Conservation (phyloP, 2,113 vertebrate species). For the Macrotis lagotis region DNA sequence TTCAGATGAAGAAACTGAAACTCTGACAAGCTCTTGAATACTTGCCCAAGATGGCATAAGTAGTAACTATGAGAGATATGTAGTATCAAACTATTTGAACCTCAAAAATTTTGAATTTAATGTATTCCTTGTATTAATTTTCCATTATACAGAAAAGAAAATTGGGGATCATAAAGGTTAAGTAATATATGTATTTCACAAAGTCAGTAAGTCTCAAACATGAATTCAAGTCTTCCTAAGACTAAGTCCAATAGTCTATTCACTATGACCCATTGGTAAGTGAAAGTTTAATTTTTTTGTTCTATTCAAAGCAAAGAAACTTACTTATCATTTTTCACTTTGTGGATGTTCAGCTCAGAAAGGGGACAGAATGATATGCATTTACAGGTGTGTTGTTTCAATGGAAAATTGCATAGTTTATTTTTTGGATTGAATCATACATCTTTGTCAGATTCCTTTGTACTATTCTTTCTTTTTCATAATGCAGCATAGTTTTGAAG, state of each 20-base stretch:
- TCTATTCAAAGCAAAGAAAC: conserved; percentile 59
- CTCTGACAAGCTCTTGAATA: not conserved
- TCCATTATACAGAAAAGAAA: not conserved
- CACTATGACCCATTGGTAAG: not conserved
- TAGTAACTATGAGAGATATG: not conserved
- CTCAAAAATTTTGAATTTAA: not conserved
- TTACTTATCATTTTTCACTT: conserved; percentile 65
- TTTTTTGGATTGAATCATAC: conserved; percentile 40
- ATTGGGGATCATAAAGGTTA: not conserved
- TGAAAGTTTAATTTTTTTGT: conserved; percentile 62
- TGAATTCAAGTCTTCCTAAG: not conserved
- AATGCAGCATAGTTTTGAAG: conserved; percentile 43
- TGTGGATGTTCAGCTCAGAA: conserved; percentile 38
- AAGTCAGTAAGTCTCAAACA: not conserved
- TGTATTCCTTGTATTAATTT: not conserved
- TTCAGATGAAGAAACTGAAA: not conserved
- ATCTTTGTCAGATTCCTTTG: conserved; percentile 42
- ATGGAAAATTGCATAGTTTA: conserved; percentile 57
- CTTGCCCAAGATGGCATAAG: not conserved
- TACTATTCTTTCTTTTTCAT: conserved; percentile 43
- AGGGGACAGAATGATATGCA: conserved; percentile 36
- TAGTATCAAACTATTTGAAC: not conserved
- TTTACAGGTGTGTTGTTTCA: conserved; percentile 56
- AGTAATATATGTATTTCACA: not conserved
- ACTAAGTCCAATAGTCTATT: not conserved